Conservation (phyloP, 2,888 invertebrate genomes). For the Drosophila melanosoma region DNA sequence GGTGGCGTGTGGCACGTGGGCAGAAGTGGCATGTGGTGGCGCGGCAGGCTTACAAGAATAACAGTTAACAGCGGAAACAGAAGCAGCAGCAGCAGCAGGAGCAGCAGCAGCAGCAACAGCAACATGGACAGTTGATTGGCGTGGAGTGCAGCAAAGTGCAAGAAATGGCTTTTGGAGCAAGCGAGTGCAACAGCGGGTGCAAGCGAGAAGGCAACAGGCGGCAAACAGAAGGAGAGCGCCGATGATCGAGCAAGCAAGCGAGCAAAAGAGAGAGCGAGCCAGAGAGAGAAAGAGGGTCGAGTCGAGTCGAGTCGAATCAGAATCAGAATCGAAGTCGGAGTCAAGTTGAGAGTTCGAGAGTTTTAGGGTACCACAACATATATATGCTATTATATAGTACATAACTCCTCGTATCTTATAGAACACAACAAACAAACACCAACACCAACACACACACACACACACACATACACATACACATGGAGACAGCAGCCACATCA, state of each 20-base stretch:
- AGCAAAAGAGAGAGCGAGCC: conserved; percentile 10
- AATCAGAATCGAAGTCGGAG: background rate
- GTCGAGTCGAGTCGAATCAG: conserved; percentile 8
- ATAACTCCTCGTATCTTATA: conserved; percentile 71
- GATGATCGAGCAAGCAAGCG: conserved; percentile 2
- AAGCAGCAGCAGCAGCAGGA: conserved; percentile 15
- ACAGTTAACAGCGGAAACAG: conserved; percentile 28
- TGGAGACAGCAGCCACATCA: conserved; percentile 1
- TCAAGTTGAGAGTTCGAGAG: conserved; percentile 40
- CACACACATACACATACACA: conserved; percentile 2
- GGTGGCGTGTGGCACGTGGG: conserved; percentile 14
- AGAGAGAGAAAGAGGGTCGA: conserved; percentile 7
- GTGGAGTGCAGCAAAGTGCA: conserved; percentile 26
- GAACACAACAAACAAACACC: conserved; percentile 25
- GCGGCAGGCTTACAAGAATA: conserved; percentile 33
- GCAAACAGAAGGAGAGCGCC: background rate
- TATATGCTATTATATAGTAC: conserved; percentile 74
- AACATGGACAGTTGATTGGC: conserved; percentile 25
- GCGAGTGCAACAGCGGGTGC: conserved; percentile 20
- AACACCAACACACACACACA: too few species aligned
- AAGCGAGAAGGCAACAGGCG: conserved; percentile 1
- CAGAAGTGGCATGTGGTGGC: conserved; percentile 23
- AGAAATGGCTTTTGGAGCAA: conserved; percentile 29
- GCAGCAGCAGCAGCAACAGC: conserved; percentile 15
- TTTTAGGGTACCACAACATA: conserved; percentile 66